phyloP scores from a whole-genome alignment of 2,888 invertebrate genomes.

The Chydorus sphaericus region DNA sequence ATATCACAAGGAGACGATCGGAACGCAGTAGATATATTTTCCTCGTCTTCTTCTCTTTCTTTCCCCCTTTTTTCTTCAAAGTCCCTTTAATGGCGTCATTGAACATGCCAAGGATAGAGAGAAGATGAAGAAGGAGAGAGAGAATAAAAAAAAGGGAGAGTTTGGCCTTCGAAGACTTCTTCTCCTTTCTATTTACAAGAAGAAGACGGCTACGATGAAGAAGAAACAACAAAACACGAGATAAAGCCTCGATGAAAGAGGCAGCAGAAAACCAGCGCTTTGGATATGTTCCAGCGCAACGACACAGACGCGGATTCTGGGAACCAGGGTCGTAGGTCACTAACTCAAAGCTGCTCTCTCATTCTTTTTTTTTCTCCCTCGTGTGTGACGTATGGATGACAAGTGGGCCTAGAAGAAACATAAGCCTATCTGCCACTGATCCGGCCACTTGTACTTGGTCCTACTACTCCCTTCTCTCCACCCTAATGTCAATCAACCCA shows the following conservation, averaged over 20 bases:
- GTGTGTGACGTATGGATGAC: not conserved
- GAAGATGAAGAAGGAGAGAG: not conserved
- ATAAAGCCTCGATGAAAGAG: too few relatives aligned
- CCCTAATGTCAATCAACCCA: too few relatives aligned
- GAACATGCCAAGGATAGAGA: too few relatives aligned
- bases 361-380: not conserved
- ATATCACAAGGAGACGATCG: not conserved
- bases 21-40: not conserved
- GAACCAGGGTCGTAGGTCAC: too few relatives aligned
- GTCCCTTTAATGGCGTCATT: not conserved
- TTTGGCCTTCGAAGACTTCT: not conserved
- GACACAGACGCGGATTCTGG: too few relatives aligned
- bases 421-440: too few relatives aligned
- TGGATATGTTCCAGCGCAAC: too few relatives aligned
- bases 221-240: not conserved
- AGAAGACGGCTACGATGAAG: too few relatives aligned
- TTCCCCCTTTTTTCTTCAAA: not conserved
- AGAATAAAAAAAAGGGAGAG: not conserved
- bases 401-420: not conserved
- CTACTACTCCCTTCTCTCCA: too few relatives aligned
- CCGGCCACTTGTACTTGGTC: too few relatives aligned
- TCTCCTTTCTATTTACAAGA: not conserved
- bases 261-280: too few relatives aligned
- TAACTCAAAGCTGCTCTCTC: too few relatives aligned
- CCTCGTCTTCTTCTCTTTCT: not conserved